Conservation (phyloP, 2,888 invertebrate genomes). For the Nipponacmea schrenckii region DNA sequence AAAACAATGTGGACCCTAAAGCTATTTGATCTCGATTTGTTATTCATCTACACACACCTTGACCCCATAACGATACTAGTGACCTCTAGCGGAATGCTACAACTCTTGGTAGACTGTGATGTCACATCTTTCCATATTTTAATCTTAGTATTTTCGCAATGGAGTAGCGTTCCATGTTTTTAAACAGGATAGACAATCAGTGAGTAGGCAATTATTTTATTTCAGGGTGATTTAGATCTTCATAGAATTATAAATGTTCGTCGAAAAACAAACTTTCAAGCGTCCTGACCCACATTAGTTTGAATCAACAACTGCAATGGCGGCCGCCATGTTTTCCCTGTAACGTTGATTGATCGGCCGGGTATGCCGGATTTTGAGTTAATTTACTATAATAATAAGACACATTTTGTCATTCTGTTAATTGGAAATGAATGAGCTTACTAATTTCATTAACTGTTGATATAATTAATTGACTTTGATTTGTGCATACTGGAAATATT, state of each 20-base stretch:
- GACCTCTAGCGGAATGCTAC: constrained; percentile 24
- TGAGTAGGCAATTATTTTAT: too few relatives aligned
- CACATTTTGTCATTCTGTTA: background rate
- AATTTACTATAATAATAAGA: background rate
- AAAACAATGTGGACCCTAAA: too few relatives aligned
- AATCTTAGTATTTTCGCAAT: too few relatives aligned
- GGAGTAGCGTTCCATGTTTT: too few relatives aligned
- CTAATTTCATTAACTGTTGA: background rate
- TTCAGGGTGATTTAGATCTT: too few relatives aligned
- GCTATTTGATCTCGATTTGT: too few relatives aligned
- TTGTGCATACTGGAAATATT: background rate
- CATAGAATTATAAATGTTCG: too few relatives aligned
- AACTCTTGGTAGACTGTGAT: constrained; percentile 17
- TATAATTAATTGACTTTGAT: background rate
- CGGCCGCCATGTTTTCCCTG: constrained; percentile 22
- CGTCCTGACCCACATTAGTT: constrained; percentile 25
- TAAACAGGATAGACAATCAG: too few relatives aligned
- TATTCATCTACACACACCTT: constrained; percentile 17
- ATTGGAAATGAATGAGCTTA: background rate
- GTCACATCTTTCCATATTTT: constrained; percentile 9
- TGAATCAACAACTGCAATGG: constrained; percentile 20
- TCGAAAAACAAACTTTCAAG: constrained; percentile 15
- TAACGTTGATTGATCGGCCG: background rate
- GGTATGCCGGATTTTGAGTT: background rate
- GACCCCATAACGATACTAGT: constrained; percentile 15